A percentile compares a stretch with the other conserved stretches of the same genome.
Conservation (phyloP, 2,797 vertebrate species). For the Hippocampus kuda region DNA sequence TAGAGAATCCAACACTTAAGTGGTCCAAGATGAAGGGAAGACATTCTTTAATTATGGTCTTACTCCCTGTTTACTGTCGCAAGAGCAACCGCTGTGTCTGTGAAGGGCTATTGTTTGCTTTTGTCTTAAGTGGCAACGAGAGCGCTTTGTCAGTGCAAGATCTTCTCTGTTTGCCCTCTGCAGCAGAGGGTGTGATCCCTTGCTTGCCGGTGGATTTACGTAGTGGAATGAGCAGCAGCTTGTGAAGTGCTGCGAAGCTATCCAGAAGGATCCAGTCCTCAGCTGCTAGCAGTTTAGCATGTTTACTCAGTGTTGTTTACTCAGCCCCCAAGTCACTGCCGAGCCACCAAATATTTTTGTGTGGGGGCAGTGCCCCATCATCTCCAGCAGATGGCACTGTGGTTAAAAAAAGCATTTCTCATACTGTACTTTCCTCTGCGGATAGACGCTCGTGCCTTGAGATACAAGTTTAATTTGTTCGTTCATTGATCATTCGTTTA, state of each 20-base stretch:
- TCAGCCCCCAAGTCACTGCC: not conserved
- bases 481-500: too few species aligned
- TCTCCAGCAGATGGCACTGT: not conserved
- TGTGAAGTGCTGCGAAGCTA: not conserved
- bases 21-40: constrained; percentile 64
- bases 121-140: constrained; percentile 3
- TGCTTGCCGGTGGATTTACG: not conserved
- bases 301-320: not conserved
- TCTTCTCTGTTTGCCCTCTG: not conserved
- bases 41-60: constrained; percentile 49
- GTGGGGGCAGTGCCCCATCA: not conserved
- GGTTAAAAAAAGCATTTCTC: not conserved
- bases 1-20: constrained; percentile 63
- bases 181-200: not conserved
- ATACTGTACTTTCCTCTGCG: not conserved
- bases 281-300: not conserved
- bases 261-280: not conserved
- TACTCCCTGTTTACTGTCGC: constrained; percentile 48
- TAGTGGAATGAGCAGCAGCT: not conserved
- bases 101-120: constrained; percentile 1
- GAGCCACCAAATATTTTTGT: not conserved
- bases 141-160: not conserved
- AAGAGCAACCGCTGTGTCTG: not conserved
- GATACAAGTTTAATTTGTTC: not conserved
- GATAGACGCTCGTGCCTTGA: not conserved